A percentile compares a stretch with the other conserved stretches of the same genome.
These are phyloP conservation scores for Zaprionus kolodkinae DNA, from an alignment of 1,140 invertebrate genomes.

Conservation along the genomic window DNA sequence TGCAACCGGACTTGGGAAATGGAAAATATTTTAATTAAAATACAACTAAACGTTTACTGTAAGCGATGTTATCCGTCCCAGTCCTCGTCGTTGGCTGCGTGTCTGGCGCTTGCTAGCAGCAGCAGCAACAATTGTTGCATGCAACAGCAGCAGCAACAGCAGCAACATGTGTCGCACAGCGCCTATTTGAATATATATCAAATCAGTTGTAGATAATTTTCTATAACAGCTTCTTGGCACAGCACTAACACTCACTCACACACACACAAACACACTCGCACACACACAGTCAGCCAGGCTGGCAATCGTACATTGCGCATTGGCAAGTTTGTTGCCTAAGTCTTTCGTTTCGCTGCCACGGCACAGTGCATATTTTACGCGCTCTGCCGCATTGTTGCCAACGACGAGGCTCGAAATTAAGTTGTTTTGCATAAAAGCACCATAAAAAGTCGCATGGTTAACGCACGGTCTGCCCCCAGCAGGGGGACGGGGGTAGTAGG, in stretches of 20 bases:
- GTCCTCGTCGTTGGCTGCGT: conserved; percentile 61
- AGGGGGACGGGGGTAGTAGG: not conserved
- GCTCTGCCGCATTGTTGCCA: conserved; percentile 58
- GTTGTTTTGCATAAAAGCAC: conserved; percentile 83
- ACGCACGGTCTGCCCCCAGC: conserved; percentile 21
- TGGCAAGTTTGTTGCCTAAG: conserved; percentile 80
- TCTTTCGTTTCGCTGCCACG: conserved; percentile 63
- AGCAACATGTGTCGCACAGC: conserved; percentile 77
- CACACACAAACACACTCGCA: conserved; percentile 18
- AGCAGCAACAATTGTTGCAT: conserved; percentile 69
- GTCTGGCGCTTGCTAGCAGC: conserved; percentile 44
- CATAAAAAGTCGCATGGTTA: conserved; percentile 72
- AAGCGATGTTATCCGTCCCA: conserved; percentile 69
- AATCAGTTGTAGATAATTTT: conserved; percentile 82
- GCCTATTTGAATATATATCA: conserved; percentile 83
- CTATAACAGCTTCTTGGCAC: conserved; percentile 68
- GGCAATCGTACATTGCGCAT: conserved; percentile 9
- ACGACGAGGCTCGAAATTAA: conserved; percentile 65
- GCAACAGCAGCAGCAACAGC: conserved; percentile 55
- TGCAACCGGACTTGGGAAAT: conserved; percentile 47
- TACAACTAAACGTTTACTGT: conserved; percentile 80
- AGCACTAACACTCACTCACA: conserved; percentile 19
- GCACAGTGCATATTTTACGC: conserved; percentile 77
- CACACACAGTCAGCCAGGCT: conserved; percentile 12
- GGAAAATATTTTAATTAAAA: conserved; percentile 83